A percentile compares a stretch with the other conserved stretches of the same genome.
These are phyloP conservation scores for Acleris laterana DNA, from an alignment of 2,888 invertebrate genomes.

Conservation along the genomic window DNA sequence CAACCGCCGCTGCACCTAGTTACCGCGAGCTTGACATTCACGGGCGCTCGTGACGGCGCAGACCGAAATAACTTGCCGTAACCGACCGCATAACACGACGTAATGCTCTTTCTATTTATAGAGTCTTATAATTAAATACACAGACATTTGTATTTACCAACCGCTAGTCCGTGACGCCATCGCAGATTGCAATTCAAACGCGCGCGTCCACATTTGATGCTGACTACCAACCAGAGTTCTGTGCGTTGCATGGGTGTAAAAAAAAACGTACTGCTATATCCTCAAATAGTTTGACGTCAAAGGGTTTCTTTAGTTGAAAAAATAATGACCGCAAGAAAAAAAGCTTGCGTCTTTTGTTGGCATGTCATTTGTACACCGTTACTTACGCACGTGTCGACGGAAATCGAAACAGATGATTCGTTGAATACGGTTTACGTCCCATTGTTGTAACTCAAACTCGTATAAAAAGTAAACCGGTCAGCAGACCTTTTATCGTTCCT, in stretches of 20 bases:
- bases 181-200: conserved; percentile 49
- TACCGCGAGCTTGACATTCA: conserved; percentile 81
- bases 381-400: conserved; percentile 62
- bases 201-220: conserved; percentile 45
- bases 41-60: conserved; percentile 70
- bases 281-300: no score
- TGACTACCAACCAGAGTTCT: conserved; percentile 23
- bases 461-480: conserved; percentile 82
- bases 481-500: conserved; percentile 75
- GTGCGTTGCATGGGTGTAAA: conserved; percentile 7
- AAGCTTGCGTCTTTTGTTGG: conserved; percentile 7
- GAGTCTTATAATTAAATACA: conserved; percentile 76
- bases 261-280: not conserved
- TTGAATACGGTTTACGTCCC: conserved; percentile 79
- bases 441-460: conserved; percentile 77
- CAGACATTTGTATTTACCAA: conserved; percentile 72
- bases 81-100: conserved; percentile 78
- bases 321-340: not conserved
- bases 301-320: not conserved
- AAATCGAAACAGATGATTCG: conserved; percentile 71
- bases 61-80: conserved; percentile 80
- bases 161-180: conserved; percentile 58
- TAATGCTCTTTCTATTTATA: conserved; percentile 80
- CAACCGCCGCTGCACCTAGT: conserved; percentile 61
- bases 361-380: conserved; percentile 40